Percentiles rank a stretch among this genome's conserved stretches.
Conservation (phyloP, 1,140 invertebrate genomes). For the Cotesia typhae region DNA sequence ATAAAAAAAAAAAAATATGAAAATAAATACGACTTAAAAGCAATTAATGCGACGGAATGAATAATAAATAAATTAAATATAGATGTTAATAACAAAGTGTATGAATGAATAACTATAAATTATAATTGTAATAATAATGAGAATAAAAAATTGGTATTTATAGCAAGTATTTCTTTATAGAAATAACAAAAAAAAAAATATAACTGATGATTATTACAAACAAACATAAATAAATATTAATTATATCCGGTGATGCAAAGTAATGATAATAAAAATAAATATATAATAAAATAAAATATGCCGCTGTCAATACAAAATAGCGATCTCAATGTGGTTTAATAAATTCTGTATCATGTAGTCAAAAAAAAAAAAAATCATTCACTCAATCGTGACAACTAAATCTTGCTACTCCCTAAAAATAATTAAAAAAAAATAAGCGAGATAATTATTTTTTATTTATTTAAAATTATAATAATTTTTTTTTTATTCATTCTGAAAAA, state of each 20-base stretch:
- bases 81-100: constrained; percentile 34
- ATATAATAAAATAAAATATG: background rate
- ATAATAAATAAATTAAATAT: constrained; percentile 34
- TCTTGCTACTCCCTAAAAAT: constrained; percentile 2
- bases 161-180: constrained; percentile 37
- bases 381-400: constrained; percentile 7
- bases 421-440: too few species aligned
- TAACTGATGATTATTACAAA: background rate
- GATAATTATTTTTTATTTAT: too few species aligned
- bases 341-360: constrained; percentile 19
- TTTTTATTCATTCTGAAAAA: too few species aligned
- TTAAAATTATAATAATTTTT: too few species aligned
- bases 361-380: background rate
- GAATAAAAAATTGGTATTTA: constrained; percentile 2
- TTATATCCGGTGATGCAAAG: constrained; percentile 3
- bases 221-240: background rate
- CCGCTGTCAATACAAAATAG: constrained; percentile 30
- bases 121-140: constrained; percentile 29
- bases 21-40: constrained; percentile 20
- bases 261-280: constrained; percentile 1
- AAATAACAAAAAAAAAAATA: constrained; percentile 34
- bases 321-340: constrained; percentile 22
- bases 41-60: constrained; percentile 24
- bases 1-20: constrained; percentile 27
- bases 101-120: constrained; percentile 38